These are phyloP conservation scores for Vipera latastei DNA, from an alignment of 2,797 vertebrate genomes.

Conservation along the genomic window DNA sequence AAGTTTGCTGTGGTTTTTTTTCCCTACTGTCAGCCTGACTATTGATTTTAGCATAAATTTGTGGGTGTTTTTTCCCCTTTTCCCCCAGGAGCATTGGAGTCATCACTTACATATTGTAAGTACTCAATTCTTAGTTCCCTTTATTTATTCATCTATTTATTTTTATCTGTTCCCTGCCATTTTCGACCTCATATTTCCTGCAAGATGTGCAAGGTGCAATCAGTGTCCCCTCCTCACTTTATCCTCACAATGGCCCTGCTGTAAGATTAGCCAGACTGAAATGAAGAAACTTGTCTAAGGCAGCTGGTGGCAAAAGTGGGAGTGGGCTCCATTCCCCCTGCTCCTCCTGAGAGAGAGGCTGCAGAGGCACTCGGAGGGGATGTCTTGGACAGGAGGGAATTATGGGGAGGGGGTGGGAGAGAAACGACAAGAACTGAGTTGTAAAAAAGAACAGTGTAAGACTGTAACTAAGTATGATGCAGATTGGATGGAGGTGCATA, in stretches of 20 bases:
- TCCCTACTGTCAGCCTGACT: not conserved
- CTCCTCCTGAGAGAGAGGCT: not conserved
- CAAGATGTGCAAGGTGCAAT: not conserved
- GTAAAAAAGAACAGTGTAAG: not conserved
- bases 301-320: not conserved
- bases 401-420: not conserved
- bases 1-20: not conserved
- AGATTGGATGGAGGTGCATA: not conserved
- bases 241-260: not conserved
- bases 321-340: not conserved
- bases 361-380: not conserved
- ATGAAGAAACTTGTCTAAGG: not conserved
- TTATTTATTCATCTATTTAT: not conserved
- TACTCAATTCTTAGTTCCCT: constrained; percentile 47
- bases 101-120: constrained; percentile 99
- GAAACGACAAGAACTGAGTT: not conserved
- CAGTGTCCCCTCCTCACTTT: not conserved
- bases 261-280: not conserved
- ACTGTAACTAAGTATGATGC: too few species aligned
- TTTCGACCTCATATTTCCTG: not conserved
- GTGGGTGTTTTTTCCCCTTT: not conserved
- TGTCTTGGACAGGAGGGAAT: not conserved
- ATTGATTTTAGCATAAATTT: not conserved
- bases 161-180: not conserved
- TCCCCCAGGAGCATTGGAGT: constrained; percentile 92